phyloP scores from a whole-genome alignment of 2,888 invertebrate genomes.

The Melanotus villosus region DNA sequence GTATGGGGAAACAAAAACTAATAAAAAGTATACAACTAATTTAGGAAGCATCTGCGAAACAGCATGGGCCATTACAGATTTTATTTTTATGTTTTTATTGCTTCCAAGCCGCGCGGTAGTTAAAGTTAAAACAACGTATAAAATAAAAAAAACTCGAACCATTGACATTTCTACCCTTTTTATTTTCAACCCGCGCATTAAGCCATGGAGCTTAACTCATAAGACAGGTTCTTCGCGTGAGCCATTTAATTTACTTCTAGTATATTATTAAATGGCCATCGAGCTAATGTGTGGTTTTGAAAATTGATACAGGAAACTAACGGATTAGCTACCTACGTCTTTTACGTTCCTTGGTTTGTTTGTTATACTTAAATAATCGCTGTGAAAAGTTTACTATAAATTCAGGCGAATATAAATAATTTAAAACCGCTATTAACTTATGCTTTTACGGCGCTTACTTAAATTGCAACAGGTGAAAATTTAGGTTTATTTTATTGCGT shows the following conservation, averaged over 20 bases:
- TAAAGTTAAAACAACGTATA: slow-evolving; percentile 29
- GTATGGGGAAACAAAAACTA: slow-evolving; percentile 17
- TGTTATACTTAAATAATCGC: too few species aligned
- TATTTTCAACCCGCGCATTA: slow-evolving; percentile 44
- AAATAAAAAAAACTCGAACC: slow-evolving; percentile 34
- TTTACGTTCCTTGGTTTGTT: not conserved
- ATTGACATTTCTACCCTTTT: slow-evolving; percentile 49
- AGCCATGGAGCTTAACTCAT: slow-evolving; percentile 25
- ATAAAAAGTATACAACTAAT: slow-evolving; percentile 38
- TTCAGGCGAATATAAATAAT: too few species aligned
- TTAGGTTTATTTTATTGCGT: slow-evolving; percentile 16
- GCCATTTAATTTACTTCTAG: slow-evolving; percentile 57
- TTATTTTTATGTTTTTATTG: slow-evolving; percentile 52
- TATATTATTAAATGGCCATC: slow-evolving; percentile 63
- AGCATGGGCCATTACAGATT: slow-evolving; percentile 39
- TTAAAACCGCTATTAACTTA: too few species aligned
- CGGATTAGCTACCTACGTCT: slow-evolving; percentile 31
- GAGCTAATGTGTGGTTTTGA: slow-evolving; percentile 56
- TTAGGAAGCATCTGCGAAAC: slow-evolving; percentile 44
- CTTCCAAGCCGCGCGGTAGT: slow-evolving; percentile 36
- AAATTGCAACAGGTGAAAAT: slow-evolving; percentile 23
- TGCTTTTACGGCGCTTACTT: too few species aligned
- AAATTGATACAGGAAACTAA: slow-evolving; percentile 49
- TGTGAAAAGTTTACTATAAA: too few species aligned
- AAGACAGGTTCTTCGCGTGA: slow-evolving; percentile 55